Evolutionary conservation across 2,113 vertebrate species (phyloP), one percentile per base, ranked within the genome.

Genomic region (Takifugu flavidus): DNA sequence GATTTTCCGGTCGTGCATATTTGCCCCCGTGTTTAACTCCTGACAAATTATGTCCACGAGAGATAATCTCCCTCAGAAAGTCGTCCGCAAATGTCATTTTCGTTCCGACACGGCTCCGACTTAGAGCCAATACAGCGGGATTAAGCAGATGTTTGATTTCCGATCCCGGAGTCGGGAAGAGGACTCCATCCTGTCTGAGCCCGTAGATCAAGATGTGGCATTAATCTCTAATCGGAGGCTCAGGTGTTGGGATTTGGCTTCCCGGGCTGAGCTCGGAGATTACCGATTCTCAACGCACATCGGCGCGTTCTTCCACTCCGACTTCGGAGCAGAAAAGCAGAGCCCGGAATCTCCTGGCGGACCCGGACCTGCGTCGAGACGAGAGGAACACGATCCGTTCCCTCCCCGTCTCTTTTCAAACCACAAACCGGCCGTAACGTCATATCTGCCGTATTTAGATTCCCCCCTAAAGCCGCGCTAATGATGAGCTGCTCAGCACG

Each of bases 261-360:
- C 29, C 67, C 13, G 62, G 43, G 56, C 58, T n/a, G 65, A 83
- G 70, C 83, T 85, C 82, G 83, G 83, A 88, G 82, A 72, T 53
- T 1, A 43, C 47, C 2, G 71, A 56, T 65, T 73, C 54, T 59
- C 45, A 65, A 55, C 72, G 78, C 75, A 72, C 77, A 87, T 86
- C 80, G 86, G 77, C 70, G 75, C 85, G 84, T 87, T 86, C 85
- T 82, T 80, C 57, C 62, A 11, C 62, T 67, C 66, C 6, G 55
- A 74, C 53, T 60, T 46, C 1, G 52, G 70, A 34, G 60, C 55
- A 65, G 59, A 66, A 77, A 58, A 53, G 73, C 62, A 62, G 75
- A 74, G 63, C 70, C 71, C 82, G 85, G 80, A 86, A 80, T 67
- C 70, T 44, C 67, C 78, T 86, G 83, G 86, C 86, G 88, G 78